These are phyloP conservation scores for Margarornis squamiger DNA, from an alignment of 2,797 vertebrate genomes.

Conservation along the genomic window DNA sequence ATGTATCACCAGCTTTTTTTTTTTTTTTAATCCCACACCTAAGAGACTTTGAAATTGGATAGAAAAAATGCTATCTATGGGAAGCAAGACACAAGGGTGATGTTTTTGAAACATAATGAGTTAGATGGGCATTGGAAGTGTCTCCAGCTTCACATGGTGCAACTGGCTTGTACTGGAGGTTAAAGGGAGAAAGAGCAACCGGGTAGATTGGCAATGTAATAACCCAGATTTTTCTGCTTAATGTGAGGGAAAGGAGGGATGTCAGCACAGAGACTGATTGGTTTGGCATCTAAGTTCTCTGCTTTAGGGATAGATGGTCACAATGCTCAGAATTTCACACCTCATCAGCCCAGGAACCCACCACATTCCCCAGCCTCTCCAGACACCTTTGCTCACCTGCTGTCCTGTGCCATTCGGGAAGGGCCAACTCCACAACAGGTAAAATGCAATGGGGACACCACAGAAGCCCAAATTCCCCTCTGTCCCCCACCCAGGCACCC, in stretches of 20 bases:
- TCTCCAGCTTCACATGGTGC: accelerated
- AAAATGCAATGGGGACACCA: accelerated
- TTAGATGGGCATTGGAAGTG: not conserved
- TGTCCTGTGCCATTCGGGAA: accelerated
- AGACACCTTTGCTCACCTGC: not conserved
- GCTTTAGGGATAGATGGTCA: not conserved
- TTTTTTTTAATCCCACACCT: not conserved
- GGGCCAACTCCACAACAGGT: not conserved
- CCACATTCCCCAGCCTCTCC: accelerated
- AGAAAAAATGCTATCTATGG: not conserved
- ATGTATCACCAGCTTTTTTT: not conserved
- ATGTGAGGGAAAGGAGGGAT: not conserved
- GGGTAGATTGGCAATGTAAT: not conserved
- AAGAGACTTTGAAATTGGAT: not conserved
- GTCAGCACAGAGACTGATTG: not conserved
- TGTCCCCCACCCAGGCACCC: not conserved
- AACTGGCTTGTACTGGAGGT: accelerated
- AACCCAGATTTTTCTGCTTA: not conserved
- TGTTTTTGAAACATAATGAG: not conserved
- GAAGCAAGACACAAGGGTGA: not conserved
- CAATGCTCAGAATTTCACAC: not conserved
- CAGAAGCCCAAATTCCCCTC: not conserved
- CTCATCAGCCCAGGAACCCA: not conserved
- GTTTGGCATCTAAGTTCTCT: not conserved
- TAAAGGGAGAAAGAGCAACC: not conserved